phyloP scores from a whole-genome alignment of 2,888 invertebrate genomes.

The Andrena trimmerana region DNA sequence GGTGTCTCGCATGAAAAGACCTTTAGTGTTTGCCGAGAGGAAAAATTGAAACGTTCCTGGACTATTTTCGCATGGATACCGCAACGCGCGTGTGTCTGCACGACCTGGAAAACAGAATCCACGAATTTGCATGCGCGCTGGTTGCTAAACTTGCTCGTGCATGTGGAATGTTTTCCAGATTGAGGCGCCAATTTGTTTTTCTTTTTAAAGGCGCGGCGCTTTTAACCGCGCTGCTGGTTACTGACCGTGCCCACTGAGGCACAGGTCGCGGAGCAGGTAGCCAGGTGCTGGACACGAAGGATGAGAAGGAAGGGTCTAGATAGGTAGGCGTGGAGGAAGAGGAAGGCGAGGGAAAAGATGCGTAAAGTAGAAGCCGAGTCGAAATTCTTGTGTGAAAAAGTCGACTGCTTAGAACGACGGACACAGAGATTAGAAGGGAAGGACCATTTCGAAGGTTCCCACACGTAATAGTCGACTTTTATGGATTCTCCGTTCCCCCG shows the following conservation, averaged over 20 bases:
- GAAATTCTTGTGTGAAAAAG: constrained; percentile 62
- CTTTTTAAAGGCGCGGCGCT: constrained; percentile 59
- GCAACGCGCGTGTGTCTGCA: not conserved
- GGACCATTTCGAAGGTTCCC: not conserved
- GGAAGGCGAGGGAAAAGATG: constrained; percentile 39
- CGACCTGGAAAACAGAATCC: constrained; percentile 1
- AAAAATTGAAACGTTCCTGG: not conserved
- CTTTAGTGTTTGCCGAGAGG: not conserved
- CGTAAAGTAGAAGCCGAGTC: constrained; percentile 56
- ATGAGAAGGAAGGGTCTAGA: constrained; percentile 60
- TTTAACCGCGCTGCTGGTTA: constrained; percentile 60
- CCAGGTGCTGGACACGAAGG: constrained; percentile 77
- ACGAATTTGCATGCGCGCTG: not conserved
- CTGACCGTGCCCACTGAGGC: constrained; percentile 65
- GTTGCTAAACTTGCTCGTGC: constrained; percentile 27
- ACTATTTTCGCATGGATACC: not conserved
- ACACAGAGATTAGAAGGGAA: constrained; percentile 15
- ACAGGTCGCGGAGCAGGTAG: constrained; percentile 76
- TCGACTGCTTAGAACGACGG: constrained; percentile 12
- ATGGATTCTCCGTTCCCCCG: not conserved
- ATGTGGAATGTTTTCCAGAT: constrained; percentile 51
- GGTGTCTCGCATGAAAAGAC: not conserved
- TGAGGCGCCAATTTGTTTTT: constrained; percentile 51
- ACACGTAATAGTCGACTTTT: not conserved
- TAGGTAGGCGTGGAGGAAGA: constrained; percentile 52